These are phyloP conservation scores for Drosophila virilis DNA, from an alignment of 1,140 invertebrate genomes.

Conservation along the genomic window DNA sequence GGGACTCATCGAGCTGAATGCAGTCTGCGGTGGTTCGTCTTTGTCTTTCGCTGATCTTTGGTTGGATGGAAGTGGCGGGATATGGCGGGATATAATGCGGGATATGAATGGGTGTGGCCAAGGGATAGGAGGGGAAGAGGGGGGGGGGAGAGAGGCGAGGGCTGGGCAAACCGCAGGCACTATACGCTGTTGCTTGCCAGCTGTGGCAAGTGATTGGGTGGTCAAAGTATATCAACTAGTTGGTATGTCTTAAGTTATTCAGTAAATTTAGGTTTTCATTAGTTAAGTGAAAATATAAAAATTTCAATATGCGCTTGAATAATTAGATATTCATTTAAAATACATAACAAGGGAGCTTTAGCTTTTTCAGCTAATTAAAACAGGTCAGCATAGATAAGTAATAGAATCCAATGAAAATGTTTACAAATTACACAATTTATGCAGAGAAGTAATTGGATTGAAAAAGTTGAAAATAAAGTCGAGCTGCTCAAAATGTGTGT, in stretches of 20 bases:
- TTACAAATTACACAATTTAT: too few species aligned
- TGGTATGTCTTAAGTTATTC: neutral
- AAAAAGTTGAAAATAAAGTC: too few species aligned
- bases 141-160: neutral
- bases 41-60: slow-evolving; percentile 31
- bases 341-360: neutral
- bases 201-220: slow-evolving; percentile 13
- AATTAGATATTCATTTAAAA: neutral
- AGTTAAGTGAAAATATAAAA: neutral
- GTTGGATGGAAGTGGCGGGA: neutral
- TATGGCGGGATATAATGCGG: neutral
- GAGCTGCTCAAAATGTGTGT: too few species aligned
- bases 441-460: too few species aligned
- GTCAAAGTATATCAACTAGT: slow-evolving; percentile 17
- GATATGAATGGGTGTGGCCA: too few species aligned
- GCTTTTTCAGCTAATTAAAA: too few species aligned
- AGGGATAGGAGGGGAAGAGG: neutral
- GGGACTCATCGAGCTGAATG: slow-evolving; percentile 2
- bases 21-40: slow-evolving; percentile 32
- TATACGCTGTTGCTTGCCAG: slow-evolving; percentile 7
- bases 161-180: neutral
- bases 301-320: neutral
- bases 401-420: too few species aligned
- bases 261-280: slow-evolving; percentile 3
- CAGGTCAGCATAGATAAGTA: too few species aligned